phyloP scores from a whole-genome alignment of 2,797 vertebrate species.

The Poeciliopsis infans region DNA sequence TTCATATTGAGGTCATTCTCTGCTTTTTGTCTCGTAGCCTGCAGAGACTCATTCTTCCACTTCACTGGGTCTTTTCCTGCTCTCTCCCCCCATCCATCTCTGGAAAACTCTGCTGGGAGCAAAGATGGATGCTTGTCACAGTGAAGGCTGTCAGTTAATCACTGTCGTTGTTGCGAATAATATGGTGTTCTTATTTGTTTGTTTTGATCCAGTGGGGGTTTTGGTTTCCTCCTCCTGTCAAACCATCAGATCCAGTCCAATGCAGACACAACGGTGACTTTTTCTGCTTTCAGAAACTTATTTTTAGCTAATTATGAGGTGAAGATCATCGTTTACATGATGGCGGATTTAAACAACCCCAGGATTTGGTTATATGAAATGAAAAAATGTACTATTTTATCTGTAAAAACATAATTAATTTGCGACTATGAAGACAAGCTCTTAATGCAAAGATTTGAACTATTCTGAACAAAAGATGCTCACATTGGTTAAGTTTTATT shows the following conservation, averaged over 20 bases:
- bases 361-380: not conserved
- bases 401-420: not conserved
- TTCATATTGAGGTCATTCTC: conserved; percentile 67
- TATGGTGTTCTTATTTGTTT: conserved; percentile 16
- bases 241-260: conserved; percentile 16
- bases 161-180: conserved; percentile 12
- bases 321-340: not conserved
- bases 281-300: not conserved
- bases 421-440: not conserved
- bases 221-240: conserved; percentile 22
- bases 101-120: conserved; percentile 39
- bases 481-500: not conserved
- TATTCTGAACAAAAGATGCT: not conserved
- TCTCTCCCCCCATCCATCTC: conserved; percentile 30
- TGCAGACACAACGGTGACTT: not conserved
- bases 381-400: not conserved
- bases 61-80: conserved; percentile 45
- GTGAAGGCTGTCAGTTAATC: conserved; percentile 52
- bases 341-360: not conserved
- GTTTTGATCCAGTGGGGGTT: conserved; percentile 22
- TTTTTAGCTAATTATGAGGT: not conserved
- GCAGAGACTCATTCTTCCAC: conserved; percentile 66
- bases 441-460: not conserved
- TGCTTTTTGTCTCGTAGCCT: conserved; percentile 63
- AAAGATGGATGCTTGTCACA: conserved; percentile 42